Conservation (phyloP, 2,797 vertebrate genomes). For the Premnoplex brunnescens region DNA sequence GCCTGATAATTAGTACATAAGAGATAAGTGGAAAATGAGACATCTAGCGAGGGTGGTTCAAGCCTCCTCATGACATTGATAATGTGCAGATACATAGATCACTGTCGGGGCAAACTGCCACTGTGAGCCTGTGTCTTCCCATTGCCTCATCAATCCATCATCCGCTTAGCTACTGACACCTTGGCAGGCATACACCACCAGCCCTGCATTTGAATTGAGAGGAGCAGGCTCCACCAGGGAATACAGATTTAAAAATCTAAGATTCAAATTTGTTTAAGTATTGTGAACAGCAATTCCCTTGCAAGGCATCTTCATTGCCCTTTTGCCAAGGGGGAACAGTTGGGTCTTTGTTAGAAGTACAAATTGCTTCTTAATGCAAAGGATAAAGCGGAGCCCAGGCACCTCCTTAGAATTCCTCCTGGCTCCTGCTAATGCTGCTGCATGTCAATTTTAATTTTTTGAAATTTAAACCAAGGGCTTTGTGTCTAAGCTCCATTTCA, state of each 20-base stretch:
- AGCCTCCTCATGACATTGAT: conserved; percentile 66
- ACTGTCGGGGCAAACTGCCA: conserved; percentile 68
- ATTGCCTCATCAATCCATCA: conserved; percentile 81
- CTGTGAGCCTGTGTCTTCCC: conserved; percentile 57
- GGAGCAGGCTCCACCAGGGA: conserved; percentile 63
- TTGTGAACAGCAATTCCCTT: conserved; percentile 76
- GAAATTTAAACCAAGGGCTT: conserved; percentile 82
- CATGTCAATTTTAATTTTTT: conserved; percentile 85
- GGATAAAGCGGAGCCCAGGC: conserved; percentile 74
- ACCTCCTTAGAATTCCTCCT: conserved; percentile 80
- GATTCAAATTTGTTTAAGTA: conserved; percentile 81
- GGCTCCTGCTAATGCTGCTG: conserved; percentile 73
- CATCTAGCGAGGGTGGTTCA: conserved; percentile 65
- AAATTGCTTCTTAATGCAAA: conserved; percentile 84
- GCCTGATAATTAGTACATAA: conserved; percentile 64
- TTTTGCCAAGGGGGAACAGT: conserved; percentile 77
- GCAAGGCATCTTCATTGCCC: conserved; percentile 77
- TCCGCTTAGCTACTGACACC: conserved; percentile 77
- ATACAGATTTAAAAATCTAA: conserved; percentile 80
- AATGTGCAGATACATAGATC: conserved; percentile 69
- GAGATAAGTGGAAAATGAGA: conserved; percentile 54
- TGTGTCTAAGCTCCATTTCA: conserved; percentile 80
- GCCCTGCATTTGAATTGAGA: conserved; percentile 78
- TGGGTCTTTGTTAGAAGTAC: conserved; percentile 79
- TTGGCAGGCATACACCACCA: conserved; percentile 73